Conservation (phyloP, 2,797 vertebrate genomes). For the Sebastes nivosus region DNA sequence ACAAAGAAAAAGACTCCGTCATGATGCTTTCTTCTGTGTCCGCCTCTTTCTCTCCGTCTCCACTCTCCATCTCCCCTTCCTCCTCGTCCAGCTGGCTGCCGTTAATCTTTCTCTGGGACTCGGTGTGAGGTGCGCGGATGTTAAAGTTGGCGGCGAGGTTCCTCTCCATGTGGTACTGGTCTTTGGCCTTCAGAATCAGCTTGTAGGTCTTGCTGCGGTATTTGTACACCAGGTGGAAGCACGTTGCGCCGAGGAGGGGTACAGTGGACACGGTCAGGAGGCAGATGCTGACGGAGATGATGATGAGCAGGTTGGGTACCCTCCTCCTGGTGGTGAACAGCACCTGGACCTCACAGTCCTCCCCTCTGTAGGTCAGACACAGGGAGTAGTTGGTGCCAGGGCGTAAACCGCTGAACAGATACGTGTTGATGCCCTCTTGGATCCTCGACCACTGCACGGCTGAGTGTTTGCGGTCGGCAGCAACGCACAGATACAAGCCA, state of each 20-base stretch:
- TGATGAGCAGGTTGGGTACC: constrained; percentile 92
- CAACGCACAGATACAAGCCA: constrained; percentile 90
- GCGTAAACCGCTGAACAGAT: constrained; percentile 88
- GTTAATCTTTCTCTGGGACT: constrained; percentile 89
- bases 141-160: constrained; percentile 88
- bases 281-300: constrained; percentile 93
- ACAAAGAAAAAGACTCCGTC: constrained; percentile 85
- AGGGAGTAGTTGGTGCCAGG: constrained; percentile 96
- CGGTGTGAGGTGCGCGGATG: constrained; percentile 85
- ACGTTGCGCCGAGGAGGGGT: constrained; percentile 92
- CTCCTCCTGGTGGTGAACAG: constrained; percentile 92
- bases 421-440: constrained; percentile 89
- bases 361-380: constrained; percentile 89
- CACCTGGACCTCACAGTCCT: constrained; percentile 93
- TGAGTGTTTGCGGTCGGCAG: constrained; percentile 81
- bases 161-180: constrained; percentile 90
- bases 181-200: constrained; percentile 92
- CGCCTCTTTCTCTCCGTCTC: constrained; percentile 66
- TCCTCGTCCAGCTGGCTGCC: constrained; percentile 80
- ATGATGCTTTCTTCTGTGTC: constrained; percentile 87
- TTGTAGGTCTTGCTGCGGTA: constrained; percentile 95
- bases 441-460: constrained; percentile 93
- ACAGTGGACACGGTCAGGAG: constrained; percentile 94
- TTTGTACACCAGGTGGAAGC: constrained; percentile 95
- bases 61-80: constrained; percentile 66